Evolutionary conservation across 1,140 invertebrate species (phyloP), one percentile per base, ranked within the genome.

Genomic region (Eriosoma lanigerum): DNA sequence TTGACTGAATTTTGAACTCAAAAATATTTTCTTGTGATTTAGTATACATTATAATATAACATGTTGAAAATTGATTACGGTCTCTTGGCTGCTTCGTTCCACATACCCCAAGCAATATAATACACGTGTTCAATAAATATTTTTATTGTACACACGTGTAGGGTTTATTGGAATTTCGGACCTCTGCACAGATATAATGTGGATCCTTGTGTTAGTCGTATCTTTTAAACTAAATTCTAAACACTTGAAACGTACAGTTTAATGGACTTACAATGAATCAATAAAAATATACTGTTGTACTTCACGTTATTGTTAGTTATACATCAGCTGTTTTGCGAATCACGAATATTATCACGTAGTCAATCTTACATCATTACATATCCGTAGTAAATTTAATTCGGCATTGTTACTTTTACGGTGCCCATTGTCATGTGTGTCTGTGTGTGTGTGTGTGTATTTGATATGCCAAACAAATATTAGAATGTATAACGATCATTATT

Each of bases 301-400:
- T 29, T 52, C 24, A 12, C 19, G 21, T 29, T 52, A 52, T 52
- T 72, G 17, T 72, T 29, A 29, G 24, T 9, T 50, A 66, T 29
- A 29, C 6, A 56, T 60, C 73, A 62, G 38, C 54, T 62, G 56
- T 38, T 48, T 1, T 21, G 21, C 12, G 9, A 3, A 60, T 56
- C 21, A 13, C 56, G 24, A 60, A 76, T 58, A 44, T 58, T 29
- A 26, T 76, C 73, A 62, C 75, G 75, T 78, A 62, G n/a, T 6
- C 13, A 38, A 21, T 58, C 3, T 76, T 60, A 26, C 38, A 78
- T 76, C 29, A 76, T 58, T 24, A 13, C 17, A 19, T 46, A 19
- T 19, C 75, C 38, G 38, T 78, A 29, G 21, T 78, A 48, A 60
- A 62, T 78, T n/a, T 48, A 78, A 78, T 78, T 78, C 38, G 56